Percentiles rank a stretch among this genome's conserved stretches.
These are phyloP conservation scores for Corydoras maculifer DNA, from an alignment of 2,113 vertebrate genomes.

Conservation along the genomic window DNA sequence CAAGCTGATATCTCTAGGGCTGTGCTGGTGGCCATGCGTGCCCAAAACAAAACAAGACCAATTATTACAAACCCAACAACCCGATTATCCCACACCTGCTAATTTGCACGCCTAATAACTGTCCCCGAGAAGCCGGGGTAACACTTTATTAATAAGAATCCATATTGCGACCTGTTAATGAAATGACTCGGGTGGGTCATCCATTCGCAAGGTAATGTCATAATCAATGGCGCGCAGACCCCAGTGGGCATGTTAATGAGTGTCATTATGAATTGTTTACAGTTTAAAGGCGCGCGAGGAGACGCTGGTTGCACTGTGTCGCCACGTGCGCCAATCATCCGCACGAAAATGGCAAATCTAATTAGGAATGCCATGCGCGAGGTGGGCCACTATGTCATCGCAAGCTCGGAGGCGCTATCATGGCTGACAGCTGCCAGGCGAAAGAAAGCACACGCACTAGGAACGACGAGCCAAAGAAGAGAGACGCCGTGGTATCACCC, in stretches of 20 bases:
- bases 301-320: slow-evolving; percentile 80
- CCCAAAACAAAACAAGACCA: slow-evolving; percentile 71
- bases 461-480: slow-evolving; percentile 63
- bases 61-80: slow-evolving; percentile 95
- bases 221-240: slow-evolving; percentile 71
- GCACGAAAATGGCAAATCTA: slow-evolving; percentile 88
- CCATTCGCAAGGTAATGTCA: slow-evolving; percentile 84
- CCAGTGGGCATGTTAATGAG: slow-evolving; percentile 88
- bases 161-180: slow-evolving; percentile 69
- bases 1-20: slow-evolving; percentile 97
- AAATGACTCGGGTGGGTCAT: slow-evolving; percentile 75
- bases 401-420: slow-evolving; percentile 60
- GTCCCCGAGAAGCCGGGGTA: slow-evolving; percentile 66
- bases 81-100: slow-evolving; percentile 87
- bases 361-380: slow-evolving; percentile 85
- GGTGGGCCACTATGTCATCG: slow-evolving; percentile 59
- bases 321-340: slow-evolving; percentile 82
- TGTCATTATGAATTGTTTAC: slow-evolving; percentile 93
- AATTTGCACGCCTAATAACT: slow-evolving; percentile 97
- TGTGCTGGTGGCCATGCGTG: slow-evolving; percentile 74
- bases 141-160: slow-evolving; percentile 85
- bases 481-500: slow-evolving; percentile 59
- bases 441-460: slow-evolving; percentile 47
- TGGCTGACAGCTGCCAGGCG: slow-evolving; percentile 80
- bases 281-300: slow-evolving; percentile 85